Evolutionary conservation across 2,113 vertebrate genomes (phyloP), one percentile per base, ranked within the genome.

Genomic region (Dicaeum eximium): DNA sequence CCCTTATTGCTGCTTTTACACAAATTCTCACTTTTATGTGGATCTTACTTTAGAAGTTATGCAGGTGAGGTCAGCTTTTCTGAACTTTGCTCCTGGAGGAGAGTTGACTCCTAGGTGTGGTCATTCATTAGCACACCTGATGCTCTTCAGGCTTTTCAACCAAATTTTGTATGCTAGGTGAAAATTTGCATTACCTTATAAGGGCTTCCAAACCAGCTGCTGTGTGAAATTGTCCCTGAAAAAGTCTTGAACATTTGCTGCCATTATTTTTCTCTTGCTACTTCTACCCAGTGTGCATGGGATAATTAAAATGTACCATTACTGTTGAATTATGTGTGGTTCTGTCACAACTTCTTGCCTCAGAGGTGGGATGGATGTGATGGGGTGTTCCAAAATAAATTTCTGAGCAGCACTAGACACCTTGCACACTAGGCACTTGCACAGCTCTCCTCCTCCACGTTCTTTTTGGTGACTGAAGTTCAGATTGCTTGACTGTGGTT

Each of bases 391-490:
- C 21, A 47, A n/a, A 66, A 40, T 50, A 44, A 89, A 64, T 24
- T 73, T 74, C 44, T 75, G 67, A 79, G 50, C 45, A 50, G 31
- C 12, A 3, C 3, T 60, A 33, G 15, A 50, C 35, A 7, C 38
- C 1, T 10, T 53, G 37, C 10, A 5, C 25, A 50, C n/a, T n/a
- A n/a, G n/a, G n/a, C n/a, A n/a, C 1, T 10, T 53, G 37, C 10
- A 5, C 25, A 50, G 27, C 45, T 94, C 42, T 86, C 20, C 20
- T 64, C 44, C 69, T 56, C 21, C 21, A 6, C 1, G 0, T 47
- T 84, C 10, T 45, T 90, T 81, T 73, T 47, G 20, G 50, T 60
- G 56, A 30, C n/a, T 77, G 66, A 35, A 42, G 38, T 71, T 65
- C 45, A 87, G 77, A 67, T 33, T 45, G 13, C 28, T 80, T 62